phyloP scores from a whole-genome alignment of 2,113 vertebrate species.

The Cavia porcellus region DNA sequence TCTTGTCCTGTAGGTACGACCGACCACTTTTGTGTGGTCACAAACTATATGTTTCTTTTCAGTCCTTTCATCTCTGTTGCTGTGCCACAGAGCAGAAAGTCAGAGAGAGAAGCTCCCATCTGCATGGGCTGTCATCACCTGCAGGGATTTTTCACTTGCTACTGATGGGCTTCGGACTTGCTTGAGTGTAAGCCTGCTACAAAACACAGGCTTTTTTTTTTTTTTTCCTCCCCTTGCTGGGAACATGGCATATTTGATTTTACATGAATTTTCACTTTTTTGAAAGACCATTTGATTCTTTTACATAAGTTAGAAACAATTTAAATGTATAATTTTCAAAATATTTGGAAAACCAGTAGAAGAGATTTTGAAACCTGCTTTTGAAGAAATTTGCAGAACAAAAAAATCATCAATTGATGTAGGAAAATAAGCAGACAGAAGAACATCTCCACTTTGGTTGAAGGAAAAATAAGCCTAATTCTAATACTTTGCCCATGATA shows the following conservation, averaged over 20 bases:
- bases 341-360: background rate
- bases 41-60: slow-evolving; percentile 71
- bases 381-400: background rate
- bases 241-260: slow-evolving; percentile 14
- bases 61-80: slow-evolving; percentile 70
- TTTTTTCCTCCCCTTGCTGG: background rate
- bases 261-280: background rate
- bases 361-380: background rate
- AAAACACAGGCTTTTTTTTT: background rate
- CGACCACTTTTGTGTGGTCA: slow-evolving; percentile 41
- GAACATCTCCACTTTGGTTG: background rate
- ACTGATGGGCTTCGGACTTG: slow-evolving; percentile 23
- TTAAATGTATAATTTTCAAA: background rate
- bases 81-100: slow-evolving; percentile 61
- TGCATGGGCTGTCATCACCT: slow-evolving; percentile 69
- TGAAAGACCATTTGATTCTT: background rate
- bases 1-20: slow-evolving; percentile 36
- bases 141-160: slow-evolving; percentile 58
- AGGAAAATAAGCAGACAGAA: background rate
- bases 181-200: slow-evolving; percentile 1
- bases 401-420: background rate
- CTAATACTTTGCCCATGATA: background rate
- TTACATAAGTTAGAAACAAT: background rate
- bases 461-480: background rate
- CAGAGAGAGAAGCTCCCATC: slow-evolving; percentile 62